Evolutionary conservation across 2,888 invertebrate species (phyloP).

Genomic region (Acanthosepion lycidas): DNA sequence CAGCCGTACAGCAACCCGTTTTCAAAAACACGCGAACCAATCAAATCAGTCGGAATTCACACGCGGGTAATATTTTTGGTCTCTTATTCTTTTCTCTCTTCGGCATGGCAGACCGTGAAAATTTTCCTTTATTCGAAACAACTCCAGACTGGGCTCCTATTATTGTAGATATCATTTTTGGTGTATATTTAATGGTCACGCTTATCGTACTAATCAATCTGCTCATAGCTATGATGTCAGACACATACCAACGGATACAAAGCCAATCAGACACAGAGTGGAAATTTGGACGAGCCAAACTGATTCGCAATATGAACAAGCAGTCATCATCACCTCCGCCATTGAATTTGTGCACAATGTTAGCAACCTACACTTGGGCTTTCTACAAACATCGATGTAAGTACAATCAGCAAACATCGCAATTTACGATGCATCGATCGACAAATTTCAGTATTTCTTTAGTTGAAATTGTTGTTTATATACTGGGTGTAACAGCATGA

Average conservation of each 20-base stretch:
- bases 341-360: conserved; percentile 92
- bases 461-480: too few species aligned
- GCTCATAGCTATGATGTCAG: conserved; percentile 99
- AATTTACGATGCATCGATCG: neutral
- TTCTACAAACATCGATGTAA: conserved; percentile 69
- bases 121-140: conserved; percentile 77
- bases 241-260: conserved; percentile 99
- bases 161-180: conserved; percentile 83
- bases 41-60: conserved; percentile 57
- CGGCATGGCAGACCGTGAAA: conserved; percentile 85
- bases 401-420: neutral
- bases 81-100: conserved; percentile 98
- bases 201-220: conserved; percentile 98
- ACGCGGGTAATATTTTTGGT: conserved; percentile 87
- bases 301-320: conserved; percentile 98
- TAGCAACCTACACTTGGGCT: conserved; percentile 72
- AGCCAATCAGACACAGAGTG: conserved; percentile 99
- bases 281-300: conserved; percentile 98
- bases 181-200: conserved; percentile 97
- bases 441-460: neutral
- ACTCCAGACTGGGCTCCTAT: conserved; percentile 75
- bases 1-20: conserved; percentile 93
- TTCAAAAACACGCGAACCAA: conserved; percentile 56
- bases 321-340: conserved; percentile 98
- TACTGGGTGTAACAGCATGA: too few species aligned